phyloP scores from a whole-genome alignment of 2,113 vertebrate species.

The Chinchilla lanigera region DNA sequence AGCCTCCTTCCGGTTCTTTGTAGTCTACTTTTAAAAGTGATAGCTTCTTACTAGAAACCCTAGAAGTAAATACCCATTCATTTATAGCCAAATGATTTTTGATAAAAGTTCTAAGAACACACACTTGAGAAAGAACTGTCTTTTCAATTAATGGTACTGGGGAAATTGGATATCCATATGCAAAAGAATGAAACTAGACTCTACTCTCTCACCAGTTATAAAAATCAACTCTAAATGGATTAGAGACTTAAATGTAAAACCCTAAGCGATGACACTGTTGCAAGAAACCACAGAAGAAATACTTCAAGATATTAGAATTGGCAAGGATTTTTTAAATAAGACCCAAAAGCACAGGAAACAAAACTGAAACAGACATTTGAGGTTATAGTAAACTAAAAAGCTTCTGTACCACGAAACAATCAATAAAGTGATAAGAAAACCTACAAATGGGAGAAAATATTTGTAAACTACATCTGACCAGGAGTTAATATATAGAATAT shows the following conservation, averaged over 20 bases:
- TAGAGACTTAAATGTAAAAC: not conserved
- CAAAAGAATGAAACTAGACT: not conserved
- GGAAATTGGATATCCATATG: not conserved
- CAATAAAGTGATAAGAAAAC: not conserved
- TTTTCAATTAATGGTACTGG: not conserved
- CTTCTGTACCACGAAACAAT: not conserved
- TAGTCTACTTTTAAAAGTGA: conserved; percentile 44
- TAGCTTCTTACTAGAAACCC: not conserved
- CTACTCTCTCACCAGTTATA: not conserved
- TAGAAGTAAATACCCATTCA: not conserved
- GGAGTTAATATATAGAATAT: not conserved
- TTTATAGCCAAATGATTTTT: not conserved
- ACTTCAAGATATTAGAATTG: not conserved
- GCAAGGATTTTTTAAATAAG: not conserved
- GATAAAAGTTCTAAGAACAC: not conserved
- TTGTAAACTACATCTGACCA: not conserved
- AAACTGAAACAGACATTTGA: not conserved
- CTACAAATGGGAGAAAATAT: not conserved
- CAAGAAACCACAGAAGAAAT: not conserved
- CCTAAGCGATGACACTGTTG: not conserved
- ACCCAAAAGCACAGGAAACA: not conserved
- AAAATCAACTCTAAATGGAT: not conserved
- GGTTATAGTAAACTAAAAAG: not conserved
- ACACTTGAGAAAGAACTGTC: not conserved
- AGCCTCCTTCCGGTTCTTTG: not conserved